Evolutionary conservation across 2,888 invertebrate genomes (phyloP), one percentile per base, ranked within the genome.

Genomic region (Drosophila suboccidentalis): DNA sequence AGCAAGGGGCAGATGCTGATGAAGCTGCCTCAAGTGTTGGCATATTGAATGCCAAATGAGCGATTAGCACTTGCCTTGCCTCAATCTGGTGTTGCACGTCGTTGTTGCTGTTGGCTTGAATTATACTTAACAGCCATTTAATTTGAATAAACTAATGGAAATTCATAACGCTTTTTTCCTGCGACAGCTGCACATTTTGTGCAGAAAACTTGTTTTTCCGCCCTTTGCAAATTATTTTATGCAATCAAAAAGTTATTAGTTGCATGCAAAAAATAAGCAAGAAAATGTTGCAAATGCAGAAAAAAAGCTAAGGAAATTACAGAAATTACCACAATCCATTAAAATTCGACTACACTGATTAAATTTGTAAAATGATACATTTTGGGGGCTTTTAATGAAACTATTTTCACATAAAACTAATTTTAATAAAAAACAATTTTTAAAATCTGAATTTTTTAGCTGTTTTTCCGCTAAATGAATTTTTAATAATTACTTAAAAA

Each of bases 21-120:
- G 46, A 1, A 53, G 38, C 41, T 26, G 49, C 22, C 19, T 32
- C 19, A 43, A 38, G 63, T 47, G 53, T 49, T 55, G 65, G 66
- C 79, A 78, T 82, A 81, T 79, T 79, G 79, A 80, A 80, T 82
- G 74, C 71, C 78, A 71, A 82, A 80, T 80, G 82, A 80, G 82
- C 74, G 82, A 82, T 80, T 80, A 80, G 71, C 79, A 71, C 78
- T 72, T 77, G 66, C 64, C 68, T 26, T 26, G 71, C 66, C 71
- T 55, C 34, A 19, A 51, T 44, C 46, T 43, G 38, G 43, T 54
- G 17, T 44, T 41, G 50, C 43, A 57, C 50, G 36, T 59, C 50
- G 36, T 59, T 57, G 75, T 44, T 38, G 43, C 22, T n/a, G 38
- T 32, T n/a, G 53, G 57, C 65, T 78, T 65, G 67, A 75, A 69